Percentiles rank a stretch among this genome's conserved stretches.
Conservation (phyloP, 2,888 invertebrate genomes). For the Agriopis leucophaearia region DNA sequence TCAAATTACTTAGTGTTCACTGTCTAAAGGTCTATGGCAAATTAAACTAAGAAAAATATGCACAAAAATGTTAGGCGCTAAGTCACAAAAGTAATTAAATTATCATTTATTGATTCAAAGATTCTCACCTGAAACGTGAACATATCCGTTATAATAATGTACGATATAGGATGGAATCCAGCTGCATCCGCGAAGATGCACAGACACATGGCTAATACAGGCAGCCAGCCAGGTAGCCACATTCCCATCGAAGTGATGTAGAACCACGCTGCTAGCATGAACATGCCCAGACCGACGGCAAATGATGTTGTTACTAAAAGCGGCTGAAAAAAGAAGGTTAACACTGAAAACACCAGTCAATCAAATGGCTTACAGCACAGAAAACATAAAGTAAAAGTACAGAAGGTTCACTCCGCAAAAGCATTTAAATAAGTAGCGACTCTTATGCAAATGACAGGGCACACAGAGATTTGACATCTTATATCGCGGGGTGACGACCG, state of each 20-base stretch:
- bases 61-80: background rate
- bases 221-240: conserved; percentile 80
- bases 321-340: conserved; percentile 57
- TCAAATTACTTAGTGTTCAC: no score
- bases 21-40: no score
- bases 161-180: conserved; percentile 80
- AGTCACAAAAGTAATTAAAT: no score
- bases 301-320: conserved; percentile 75
- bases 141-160: conserved; percentile 79
- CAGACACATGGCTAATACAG: conserved; percentile 76
- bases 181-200: conserved; percentile 81
- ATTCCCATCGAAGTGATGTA: conserved; percentile 68
- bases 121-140: conserved; percentile 77
- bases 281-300: conserved; percentile 75
- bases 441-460: no score
- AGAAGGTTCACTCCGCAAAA: no score
- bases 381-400: no score
- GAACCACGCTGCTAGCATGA: conserved; percentile 75
- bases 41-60: background rate
- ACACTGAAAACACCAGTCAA: no score
- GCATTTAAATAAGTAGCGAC: no score
- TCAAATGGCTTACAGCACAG: no score
- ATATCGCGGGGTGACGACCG: no score
- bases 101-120: background rate
- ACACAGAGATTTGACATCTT: no score